phyloP scores from a whole-genome alignment of 1,140 invertebrate genomes.

The Megathymus violae region DNA sequence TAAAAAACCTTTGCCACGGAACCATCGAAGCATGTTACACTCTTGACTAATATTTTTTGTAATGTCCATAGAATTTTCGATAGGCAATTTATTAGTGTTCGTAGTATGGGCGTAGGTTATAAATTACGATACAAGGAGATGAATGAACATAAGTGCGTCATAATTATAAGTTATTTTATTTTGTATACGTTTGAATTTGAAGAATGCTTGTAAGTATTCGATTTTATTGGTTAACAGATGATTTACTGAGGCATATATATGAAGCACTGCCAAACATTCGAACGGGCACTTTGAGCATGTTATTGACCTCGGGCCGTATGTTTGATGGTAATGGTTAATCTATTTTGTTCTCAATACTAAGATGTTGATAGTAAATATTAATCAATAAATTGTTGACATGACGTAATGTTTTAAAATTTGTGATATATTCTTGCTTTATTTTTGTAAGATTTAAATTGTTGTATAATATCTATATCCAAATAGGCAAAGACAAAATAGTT shows the following conservation, averaged over 20 bases:
- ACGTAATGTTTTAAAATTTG: too few relatives aligned
- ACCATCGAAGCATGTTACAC: neutral
- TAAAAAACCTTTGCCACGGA: neutral
- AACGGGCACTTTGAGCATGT: constrained; percentile 10
- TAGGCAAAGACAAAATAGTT: too few relatives aligned
- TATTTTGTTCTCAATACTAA: too few relatives aligned
- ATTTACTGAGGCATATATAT: constrained; percentile 24
- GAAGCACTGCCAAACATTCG: constrained; percentile 25
- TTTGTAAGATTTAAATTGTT: too few relatives aligned
- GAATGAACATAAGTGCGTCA: constrained; percentile 68
- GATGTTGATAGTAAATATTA: too few relatives aligned
- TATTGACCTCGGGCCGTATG: constrained; percentile 3
- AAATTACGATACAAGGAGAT: constrained; percentile 73
- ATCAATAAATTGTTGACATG: too few relatives aligned
- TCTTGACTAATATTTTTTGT: constrained; percentile 38
- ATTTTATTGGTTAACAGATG: constrained; percentile 44
- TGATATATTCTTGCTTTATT: too few relatives aligned
- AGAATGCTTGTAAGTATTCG: constrained; percentile 50
- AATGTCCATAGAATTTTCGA: constrained; percentile 55
- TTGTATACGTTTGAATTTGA: constrained; percentile 55
- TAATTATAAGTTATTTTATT: constrained; percentile 57
- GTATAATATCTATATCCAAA: too few relatives aligned
- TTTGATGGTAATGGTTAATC: neutral
- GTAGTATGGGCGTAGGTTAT: constrained; percentile 49
- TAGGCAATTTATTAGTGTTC: constrained; percentile 68